Evolutionary conservation across 2,113 vertebrate species (phyloP).

Genomic region (Falcunculus frontatus): DNA sequence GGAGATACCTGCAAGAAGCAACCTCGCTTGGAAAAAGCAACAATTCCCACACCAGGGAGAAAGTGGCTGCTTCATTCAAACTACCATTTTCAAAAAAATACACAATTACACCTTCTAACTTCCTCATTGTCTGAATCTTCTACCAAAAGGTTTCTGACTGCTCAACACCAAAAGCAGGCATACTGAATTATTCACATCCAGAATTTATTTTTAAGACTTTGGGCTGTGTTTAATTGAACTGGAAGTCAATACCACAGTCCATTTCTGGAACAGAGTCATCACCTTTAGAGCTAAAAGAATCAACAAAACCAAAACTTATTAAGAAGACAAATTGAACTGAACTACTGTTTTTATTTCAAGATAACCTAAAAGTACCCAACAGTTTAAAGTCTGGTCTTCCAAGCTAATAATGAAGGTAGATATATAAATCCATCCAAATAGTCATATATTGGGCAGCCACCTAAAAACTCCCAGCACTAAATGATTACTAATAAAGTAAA

Average conservation of each 20-base stretch:
- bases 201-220: neutral
- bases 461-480: neutral
- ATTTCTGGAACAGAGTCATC: neutral
- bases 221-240: slow-evolving; percentile 5
- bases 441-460: neutral
- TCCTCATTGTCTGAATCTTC: neutral
- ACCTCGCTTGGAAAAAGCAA: neutral
- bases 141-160: neutral
- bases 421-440: neutral
- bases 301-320: neutral
- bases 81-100: neutral
- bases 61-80: neutral
- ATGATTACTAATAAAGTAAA: neutral
- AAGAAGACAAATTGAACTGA: neutral
- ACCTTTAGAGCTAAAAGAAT: neutral
- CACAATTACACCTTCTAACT: neutral
- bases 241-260: neutral
- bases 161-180: neutral
- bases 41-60: neutral
- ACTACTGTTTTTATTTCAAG: neutral
- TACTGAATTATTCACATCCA: neutral
- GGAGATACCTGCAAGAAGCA: neutral
- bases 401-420: neutral
- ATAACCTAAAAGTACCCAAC: neutral
- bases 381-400: neutral